Percentiles rank a stretch among this genome's conserved stretches.
Conservation (phyloP, 2,888 invertebrate species). For the Perithous albicinctus region DNA sequence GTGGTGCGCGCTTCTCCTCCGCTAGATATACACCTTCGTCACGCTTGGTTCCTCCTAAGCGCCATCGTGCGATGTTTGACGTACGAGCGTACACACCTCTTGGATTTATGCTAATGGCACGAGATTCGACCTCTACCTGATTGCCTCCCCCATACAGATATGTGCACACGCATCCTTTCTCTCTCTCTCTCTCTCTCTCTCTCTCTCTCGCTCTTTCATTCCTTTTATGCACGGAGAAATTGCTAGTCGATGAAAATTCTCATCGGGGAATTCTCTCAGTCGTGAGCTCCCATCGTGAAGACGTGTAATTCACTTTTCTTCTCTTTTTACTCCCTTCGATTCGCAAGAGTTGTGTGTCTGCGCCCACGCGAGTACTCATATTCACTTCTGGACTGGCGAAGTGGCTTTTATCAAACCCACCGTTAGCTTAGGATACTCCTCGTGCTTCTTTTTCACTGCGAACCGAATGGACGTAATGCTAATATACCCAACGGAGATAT, state of each 20-base stretch:
- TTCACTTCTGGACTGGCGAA: not conserved
- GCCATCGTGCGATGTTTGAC: conserved; percentile 13
- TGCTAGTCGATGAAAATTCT: conserved; percentile 36
- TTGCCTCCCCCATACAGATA: conserved; percentile 23
- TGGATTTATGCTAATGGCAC: conserved; percentile 34
- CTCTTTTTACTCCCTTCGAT: conserved; percentile 9
- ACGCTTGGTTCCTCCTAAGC: not conserved
- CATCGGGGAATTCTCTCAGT: conserved; percentile 9
- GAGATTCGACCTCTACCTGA: conserved; percentile 27
- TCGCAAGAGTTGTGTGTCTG: conserved; percentile 12
- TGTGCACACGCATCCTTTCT: not conserved
- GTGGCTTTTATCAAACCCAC: conserved; percentile 31
- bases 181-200: not conserved
- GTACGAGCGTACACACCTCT: conserved; percentile 27
- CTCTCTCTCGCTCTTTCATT: not conserved
- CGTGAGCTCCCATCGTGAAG: conserved; percentile 9
- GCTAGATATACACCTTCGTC: not conserved
- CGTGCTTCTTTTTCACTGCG: not conserved
- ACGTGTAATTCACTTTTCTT: conserved; percentile 47
- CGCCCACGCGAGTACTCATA: conserved; percentile 35
- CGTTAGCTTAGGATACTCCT: conserved; percentile 34
- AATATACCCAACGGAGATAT: conserved; percentile 57
- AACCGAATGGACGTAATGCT: conserved; percentile 30
- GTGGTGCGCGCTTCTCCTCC: not conserved
- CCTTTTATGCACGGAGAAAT: not conserved